phyloP scores from a whole-genome alignment of 2,888 invertebrate species.

The Nysson spinosus region DNA sequence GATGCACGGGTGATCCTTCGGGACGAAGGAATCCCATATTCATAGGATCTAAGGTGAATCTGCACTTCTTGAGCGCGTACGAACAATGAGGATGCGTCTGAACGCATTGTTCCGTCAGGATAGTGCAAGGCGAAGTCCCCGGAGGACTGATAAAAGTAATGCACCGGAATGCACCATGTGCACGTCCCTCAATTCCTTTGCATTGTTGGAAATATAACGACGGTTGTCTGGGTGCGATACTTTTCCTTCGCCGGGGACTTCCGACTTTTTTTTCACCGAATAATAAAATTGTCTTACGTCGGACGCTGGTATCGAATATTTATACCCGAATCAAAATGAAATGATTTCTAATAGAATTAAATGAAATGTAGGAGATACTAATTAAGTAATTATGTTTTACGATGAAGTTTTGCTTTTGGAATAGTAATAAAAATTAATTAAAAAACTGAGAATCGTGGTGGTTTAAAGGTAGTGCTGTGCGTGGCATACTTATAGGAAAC shows the following conservation, averaged over 20 bases:
- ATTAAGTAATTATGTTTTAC: too few relatives aligned
- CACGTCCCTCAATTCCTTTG: slow-evolving; percentile 44
- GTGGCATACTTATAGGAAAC: too few relatives aligned
- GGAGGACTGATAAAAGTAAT: slow-evolving; percentile 63
- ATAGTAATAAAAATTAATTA: neutral
- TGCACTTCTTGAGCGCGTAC: slow-evolving; percentile 63
- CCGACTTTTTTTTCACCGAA: neutral
- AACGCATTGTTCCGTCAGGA: slow-evolving; percentile 61
- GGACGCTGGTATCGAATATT: too few relatives aligned
- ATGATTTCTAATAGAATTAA: too few relatives aligned
- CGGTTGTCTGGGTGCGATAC: slow-evolving; percentile 18
- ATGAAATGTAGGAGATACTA: too few relatives aligned
- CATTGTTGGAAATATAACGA: slow-evolving; percentile 46
- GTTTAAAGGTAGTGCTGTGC: too few relatives aligned
- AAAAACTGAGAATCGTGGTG: neutral
- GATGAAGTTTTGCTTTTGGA: neutral
- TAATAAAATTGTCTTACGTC: too few relatives aligned
- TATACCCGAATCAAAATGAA: too few relatives aligned
- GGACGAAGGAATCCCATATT: slow-evolving; percentile 60
- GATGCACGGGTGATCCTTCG: slow-evolving; percentile 32
- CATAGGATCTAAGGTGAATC: slow-evolving; percentile 61
- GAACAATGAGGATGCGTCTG: slow-evolving; percentile 65
- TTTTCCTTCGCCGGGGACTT: slow-evolving; percentile 13
- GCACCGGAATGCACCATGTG: slow-evolving; percentile 49
- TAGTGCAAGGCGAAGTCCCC: slow-evolving; percentile 53